phyloP scores from a whole-genome alignment of 30 jellyfish, hydroid and myxozoan species.

The Aurelia sp. region DNA sequence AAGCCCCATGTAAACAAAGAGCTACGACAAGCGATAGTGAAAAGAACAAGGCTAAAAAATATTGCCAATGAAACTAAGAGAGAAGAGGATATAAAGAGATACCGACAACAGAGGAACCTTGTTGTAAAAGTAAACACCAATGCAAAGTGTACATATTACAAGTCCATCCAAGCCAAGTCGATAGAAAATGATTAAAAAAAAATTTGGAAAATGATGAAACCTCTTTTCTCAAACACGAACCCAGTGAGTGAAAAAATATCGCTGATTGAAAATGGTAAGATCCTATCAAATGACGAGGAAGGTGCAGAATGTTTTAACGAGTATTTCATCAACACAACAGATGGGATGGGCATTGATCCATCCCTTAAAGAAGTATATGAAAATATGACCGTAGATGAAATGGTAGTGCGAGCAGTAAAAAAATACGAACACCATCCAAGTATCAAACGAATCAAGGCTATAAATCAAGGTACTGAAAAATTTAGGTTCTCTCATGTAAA shows the following conservation, averaged over 20 bases:
- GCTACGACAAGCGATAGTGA: too few species aligned
- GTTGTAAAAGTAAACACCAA: conserved; percentile 17
- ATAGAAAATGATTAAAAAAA: neutral
- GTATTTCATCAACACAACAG: conserved; percentile 7
- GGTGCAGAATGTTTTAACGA: conserved; percentile 24
- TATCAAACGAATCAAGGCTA: too few species aligned
- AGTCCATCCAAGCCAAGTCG: neutral
- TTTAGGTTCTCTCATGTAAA: too few species aligned
- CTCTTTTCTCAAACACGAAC: conserved; percentile 5
- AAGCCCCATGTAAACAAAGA: too few species aligned
- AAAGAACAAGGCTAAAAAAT: neutral
- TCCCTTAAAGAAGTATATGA: too few species aligned
- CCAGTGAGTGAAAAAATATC: conserved; percentile 17
- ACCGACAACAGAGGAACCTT: conserved; percentile 28
- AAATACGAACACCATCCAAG: too few species aligned
- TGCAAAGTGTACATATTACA: neutral
- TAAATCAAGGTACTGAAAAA: too few species aligned
- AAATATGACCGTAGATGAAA: too few species aligned
- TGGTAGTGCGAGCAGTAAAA: too few species aligned
- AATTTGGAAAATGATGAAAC: conserved; percentile 23
- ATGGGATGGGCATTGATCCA: conserved; percentile 13
- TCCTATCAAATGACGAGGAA: neutral
- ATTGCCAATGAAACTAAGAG: conserved; percentile 18
- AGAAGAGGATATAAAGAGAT: conserved; percentile 13
- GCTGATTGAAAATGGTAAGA: conserved; percentile 4